These are phyloP conservation scores for Acheta domesticus DNA, from an alignment of 2,888 invertebrate genomes.

Conservation along the genomic window DNA sequence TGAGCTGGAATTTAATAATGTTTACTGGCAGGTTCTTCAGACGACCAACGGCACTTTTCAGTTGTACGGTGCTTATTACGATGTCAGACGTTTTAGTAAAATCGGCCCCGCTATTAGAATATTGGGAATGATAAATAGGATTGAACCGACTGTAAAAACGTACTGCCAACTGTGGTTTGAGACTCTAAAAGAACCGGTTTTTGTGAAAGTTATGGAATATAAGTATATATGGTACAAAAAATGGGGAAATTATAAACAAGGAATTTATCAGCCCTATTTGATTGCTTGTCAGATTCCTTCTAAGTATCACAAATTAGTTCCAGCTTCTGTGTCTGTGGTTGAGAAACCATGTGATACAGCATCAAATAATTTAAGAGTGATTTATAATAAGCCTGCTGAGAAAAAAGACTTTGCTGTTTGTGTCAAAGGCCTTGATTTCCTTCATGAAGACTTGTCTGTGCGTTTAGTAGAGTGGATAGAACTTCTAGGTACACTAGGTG, in stretches of 20 bases:
- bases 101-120: conserved; percentile 81
- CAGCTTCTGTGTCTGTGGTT: conserved; percentile 81
- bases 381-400: conserved; percentile 67
- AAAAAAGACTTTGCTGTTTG: conserved; percentile 86
- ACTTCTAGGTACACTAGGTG: conserved; percentile 77
- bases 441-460: conserved; percentile 86
- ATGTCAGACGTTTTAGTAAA: conserved; percentile 70
- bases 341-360: conserved; percentile 81
- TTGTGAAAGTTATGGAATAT: conserved; percentile 80
- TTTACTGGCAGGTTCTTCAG: conserved; percentile 86
- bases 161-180: conserved; percentile 90
- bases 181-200: conserved; percentile 73
- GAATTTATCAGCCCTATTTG: conserved; percentile 86
- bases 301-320: conserved; percentile 64
- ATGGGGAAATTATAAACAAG: conserved; percentile 91
- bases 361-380: conserved; percentile 78
- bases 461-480: conserved; percentile 94
- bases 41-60: conserved; percentile 86
- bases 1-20: conserved; percentile 88
- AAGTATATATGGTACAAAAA: conserved; percentile 92
- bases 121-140: conserved; percentile 84
- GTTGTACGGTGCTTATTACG: conserved; percentile 85
- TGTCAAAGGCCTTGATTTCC: conserved; percentile 73
- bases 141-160: conserved; percentile 76
- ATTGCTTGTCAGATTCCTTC: conserved; percentile 84